phyloP scores from a whole-genome alignment of 2,797 vertebrate genomes.

The Orestias chungarensis region DNA sequence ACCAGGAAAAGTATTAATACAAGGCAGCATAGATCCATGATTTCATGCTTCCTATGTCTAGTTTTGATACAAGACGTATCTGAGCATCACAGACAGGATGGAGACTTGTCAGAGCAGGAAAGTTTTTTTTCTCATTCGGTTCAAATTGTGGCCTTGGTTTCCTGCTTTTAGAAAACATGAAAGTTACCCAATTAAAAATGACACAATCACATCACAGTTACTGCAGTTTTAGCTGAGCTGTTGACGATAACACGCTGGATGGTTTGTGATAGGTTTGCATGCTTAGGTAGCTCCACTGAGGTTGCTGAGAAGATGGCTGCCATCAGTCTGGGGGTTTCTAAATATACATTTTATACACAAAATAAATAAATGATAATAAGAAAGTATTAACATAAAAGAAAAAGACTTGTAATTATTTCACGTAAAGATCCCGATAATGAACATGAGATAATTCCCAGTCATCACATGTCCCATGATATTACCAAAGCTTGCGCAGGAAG shows the following conservation, averaged over 20 bases:
- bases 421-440: background rate
- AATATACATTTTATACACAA: background rate
- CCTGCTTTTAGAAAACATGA: background rate
- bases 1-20: background rate
- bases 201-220: too few species aligned
- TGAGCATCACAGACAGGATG: background rate
- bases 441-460: slow-evolving; percentile 8
- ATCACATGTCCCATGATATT: slow-evolving; percentile 5
- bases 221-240: background rate
- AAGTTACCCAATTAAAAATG: background rate
- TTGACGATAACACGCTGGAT: background rate
- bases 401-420: background rate
- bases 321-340: background rate
- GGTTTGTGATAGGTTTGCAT: background rate
- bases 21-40: background rate
- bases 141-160: background rate
- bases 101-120: background rate
- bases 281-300: background rate
- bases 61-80: background rate
- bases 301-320: background rate
- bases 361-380: background rate
- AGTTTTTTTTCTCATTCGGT: background rate
- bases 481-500: background rate
- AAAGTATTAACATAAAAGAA: too few species aligned
- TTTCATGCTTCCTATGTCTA: background rate